phyloP scores from a whole-genome alignment of 2,888 invertebrate species.

The Alviniconcha strummeri region DNA sequence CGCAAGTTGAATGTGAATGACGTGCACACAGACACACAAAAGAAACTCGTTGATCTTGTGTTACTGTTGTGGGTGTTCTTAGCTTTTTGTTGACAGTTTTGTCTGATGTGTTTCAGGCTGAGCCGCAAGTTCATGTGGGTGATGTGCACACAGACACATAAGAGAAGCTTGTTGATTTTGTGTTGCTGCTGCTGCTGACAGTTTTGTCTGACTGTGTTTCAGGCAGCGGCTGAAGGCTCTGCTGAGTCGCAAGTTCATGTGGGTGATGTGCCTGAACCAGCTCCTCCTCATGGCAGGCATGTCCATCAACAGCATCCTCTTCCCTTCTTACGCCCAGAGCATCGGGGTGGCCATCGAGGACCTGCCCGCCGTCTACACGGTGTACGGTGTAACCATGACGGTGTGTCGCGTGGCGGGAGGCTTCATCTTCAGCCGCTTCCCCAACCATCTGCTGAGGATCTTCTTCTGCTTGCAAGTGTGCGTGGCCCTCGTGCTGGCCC shows the following conservation, averaged over 20 bases:
- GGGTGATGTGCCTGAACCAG: slow-evolving; percentile 39
- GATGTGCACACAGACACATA: no score
- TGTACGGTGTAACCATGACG: slow-evolving; percentile 32
- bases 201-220: not conserved
- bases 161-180: no score
- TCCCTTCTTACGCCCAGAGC: slow-evolving; percentile 39
- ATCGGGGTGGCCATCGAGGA: slow-evolving; percentile 25
- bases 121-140: no score
- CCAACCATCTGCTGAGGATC: slow-evolving; percentile 19
- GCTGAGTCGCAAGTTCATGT: slow-evolving; percentile 29
- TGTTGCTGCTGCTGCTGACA: no score
- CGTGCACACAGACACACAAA: no score
- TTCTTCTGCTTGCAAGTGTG: slow-evolving; percentile 6
- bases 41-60: no score
- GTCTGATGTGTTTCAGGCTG: slow-evolving; percentile 1
- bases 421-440: slow-evolving; percentile 35
- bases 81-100: not conserved
- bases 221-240: slow-evolving; percentile 15
- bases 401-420: slow-evolving; percentile 32
- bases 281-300: slow-evolving; percentile 32
- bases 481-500: slow-evolving; percentile 27
- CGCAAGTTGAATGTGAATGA: no score
- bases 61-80: no score
- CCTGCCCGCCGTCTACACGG: slow-evolving; percentile 37
- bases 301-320: slow-evolving; percentile 35